These are phyloP conservation scores for Acipenser oxyrinchus DNA, from an alignment of 2,797 vertebrate genomes.

Conservation along the genomic window DNA sequence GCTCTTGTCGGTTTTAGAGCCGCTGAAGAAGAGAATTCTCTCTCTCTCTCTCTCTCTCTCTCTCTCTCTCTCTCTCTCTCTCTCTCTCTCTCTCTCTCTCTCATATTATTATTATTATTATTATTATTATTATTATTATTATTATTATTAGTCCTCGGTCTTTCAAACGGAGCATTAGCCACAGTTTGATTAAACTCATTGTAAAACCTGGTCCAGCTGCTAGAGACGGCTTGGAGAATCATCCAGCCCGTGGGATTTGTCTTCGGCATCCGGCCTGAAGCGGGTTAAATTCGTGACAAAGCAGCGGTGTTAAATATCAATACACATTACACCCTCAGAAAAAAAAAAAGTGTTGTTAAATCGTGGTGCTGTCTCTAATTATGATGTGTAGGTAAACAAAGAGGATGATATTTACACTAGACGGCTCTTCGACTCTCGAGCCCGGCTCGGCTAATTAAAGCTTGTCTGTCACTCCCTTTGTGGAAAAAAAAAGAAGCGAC, in stretches of 20 bases:
- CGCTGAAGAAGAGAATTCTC: background rate
- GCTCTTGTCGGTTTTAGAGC: conserved; percentile 61
- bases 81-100: no score
- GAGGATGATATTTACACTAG: background rate
- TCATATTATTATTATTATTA: no score
- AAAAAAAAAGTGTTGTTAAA: conserved; percentile 20
- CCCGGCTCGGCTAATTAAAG: background rate
- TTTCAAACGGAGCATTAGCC: no score
- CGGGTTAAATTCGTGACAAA: no score
- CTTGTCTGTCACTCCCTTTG: conserved; percentile 19
- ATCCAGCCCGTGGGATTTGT: no score
- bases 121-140: no score
- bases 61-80: conserved; percentile 11
- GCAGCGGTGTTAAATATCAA: background rate
- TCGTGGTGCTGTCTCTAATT: conserved; percentile 26
- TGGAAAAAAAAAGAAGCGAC: background rate
- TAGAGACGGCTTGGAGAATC: no score
- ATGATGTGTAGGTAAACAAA: conserved; percentile 15
- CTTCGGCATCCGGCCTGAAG: no score
- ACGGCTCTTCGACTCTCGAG: background rate
- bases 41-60: conserved; percentile 26
- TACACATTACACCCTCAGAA: background rate
- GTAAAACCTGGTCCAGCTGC: no score
- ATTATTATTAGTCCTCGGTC: no score
- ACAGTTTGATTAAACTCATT: no score